Percentiles rank a stretch among this genome's conserved stretches.
Evolutionary conservation across 2,888 invertebrate genomes (phyloP).

Genomic region (Eristalis pertinax): DNA sequence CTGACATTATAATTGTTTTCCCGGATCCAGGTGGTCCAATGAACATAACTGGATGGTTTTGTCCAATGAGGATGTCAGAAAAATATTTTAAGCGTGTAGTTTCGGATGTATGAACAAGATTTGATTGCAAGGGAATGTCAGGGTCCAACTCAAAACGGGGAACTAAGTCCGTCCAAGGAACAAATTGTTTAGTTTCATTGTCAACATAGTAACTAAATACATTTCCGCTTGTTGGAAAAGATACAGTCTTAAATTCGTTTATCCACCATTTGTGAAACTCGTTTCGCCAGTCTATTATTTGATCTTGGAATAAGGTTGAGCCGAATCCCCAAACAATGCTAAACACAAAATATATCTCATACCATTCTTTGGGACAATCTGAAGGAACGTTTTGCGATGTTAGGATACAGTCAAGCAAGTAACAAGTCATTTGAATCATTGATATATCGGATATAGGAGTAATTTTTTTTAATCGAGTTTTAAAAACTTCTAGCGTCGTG

Average conservation of each 20-base stretch:
- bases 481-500: conserved; percentile 88
- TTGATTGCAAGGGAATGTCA: conserved; percentile 90
- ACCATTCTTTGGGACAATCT: conserved; percentile 96
- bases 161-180: conserved; percentile 93
- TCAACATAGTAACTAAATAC: conserved; percentile 96
- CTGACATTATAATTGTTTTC: conserved; percentile 94
- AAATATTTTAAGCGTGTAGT: conserved; percentile 94
- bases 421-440: conserved; percentile 93
- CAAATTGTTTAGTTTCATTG: conserved; percentile 90
- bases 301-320: conserved; percentile 94
- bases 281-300: conserved; percentile 93
- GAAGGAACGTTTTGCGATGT: conserved; percentile 90
- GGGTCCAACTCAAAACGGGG: conserved; percentile 90
- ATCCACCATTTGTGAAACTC: conserved; percentile 98
- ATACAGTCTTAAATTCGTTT: conserved; percentile 94
- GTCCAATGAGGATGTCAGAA: conserved; percentile 90
- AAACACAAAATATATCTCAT: conserved; percentile 95
- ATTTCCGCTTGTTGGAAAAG: conserved; percentile 91
- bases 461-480: conserved; percentile 90
- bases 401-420: conserved; percentile 91
- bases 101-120: conserved; percentile 92
- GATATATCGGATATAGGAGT: conserved; percentile 95
- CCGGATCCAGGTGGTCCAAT: conserved; percentile 95
- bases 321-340: conserved; percentile 96
- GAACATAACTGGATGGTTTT: conserved; percentile 93